Evolutionary conservation across 2,113 vertebrate species (phyloP).

Genomic region (Rhinoptilus africanus): DNA sequence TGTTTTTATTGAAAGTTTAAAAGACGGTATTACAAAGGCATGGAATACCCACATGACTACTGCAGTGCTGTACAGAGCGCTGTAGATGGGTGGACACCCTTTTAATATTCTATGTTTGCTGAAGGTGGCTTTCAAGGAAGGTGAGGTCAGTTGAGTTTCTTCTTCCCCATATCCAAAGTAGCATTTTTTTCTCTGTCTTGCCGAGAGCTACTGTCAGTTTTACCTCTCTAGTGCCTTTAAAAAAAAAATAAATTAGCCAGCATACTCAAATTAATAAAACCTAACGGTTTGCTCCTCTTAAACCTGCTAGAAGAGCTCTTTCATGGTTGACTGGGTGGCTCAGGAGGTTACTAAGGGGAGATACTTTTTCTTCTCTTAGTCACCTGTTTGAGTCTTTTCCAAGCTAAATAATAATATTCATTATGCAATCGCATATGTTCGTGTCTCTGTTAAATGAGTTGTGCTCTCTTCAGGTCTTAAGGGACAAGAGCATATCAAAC

Average conservation of each 20-base stretch:
- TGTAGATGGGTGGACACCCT: not conserved
- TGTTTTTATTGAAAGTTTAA: not conserved
- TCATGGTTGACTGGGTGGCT: conserved; percentile 28
- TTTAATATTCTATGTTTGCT: not conserved
- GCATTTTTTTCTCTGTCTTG: not conserved
- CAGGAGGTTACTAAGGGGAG: not conserved
- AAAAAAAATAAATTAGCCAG: not conserved
- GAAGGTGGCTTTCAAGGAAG: not conserved
- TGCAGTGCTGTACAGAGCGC: not conserved
- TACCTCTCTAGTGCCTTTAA: not conserved
- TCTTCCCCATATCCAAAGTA: not conserved
- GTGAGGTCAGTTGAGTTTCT: not conserved
- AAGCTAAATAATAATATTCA: conserved; percentile 58
- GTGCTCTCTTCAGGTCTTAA: conserved; percentile 27
- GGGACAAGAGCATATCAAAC: conserved; percentile 51
- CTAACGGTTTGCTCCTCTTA: not conserved
- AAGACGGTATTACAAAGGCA: not conserved
- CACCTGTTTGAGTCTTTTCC: conserved; percentile 49
- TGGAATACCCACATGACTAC: not conserved
- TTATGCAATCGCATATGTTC: conserved; percentile 53
- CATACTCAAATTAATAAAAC: conserved; percentile 14
- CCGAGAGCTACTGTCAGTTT: not conserved
- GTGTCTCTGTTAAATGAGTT: conserved; percentile 38
- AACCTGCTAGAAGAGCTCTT: conserved; percentile 21
- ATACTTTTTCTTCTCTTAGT: conserved; percentile 37